Evolutionary conservation across 1,140 invertebrate species (phyloP).

Genomic region (Zaprionus lachaisei): DNA sequence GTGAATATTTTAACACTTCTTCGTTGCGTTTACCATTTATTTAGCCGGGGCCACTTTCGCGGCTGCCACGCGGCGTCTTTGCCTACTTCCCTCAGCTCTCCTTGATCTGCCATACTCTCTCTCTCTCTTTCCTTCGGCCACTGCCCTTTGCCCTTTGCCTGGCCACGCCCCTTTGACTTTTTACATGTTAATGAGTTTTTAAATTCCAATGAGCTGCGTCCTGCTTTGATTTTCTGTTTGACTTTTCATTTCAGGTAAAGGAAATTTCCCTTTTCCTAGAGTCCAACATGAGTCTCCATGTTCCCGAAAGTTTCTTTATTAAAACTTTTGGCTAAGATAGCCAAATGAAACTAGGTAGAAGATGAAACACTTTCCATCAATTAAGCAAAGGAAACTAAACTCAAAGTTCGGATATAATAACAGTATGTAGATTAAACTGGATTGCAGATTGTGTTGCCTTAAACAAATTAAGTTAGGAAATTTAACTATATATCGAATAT

Average conservation of each 20-base stretch:
- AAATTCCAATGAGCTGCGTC: conserved; percentile 1
- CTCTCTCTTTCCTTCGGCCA: neutral
- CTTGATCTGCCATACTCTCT: neutral
- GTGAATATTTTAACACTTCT: conserved; percentile 83
- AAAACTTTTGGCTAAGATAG: too few species aligned
- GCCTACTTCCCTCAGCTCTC: neutral
- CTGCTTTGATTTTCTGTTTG: neutral
- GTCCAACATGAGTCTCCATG: neutral
- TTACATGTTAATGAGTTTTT: conserved; percentile 61
- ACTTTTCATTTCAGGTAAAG: neutral
- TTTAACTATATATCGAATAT: too few species aligned
- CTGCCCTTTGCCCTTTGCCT: conserved; percentile 5
- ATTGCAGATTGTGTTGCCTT: too few species aligned
- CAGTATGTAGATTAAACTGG: too few species aligned
- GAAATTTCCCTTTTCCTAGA: neutral
- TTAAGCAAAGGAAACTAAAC: too few species aligned
- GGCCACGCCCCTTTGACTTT: conserved; percentile 13
- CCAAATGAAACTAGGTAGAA: too few species aligned
- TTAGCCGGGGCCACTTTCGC: conserved; percentile 61
- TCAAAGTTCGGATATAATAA: too few species aligned
- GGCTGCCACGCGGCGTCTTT: conserved; percentile 11
- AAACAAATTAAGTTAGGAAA: too few species aligned
- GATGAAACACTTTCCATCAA: too few species aligned
- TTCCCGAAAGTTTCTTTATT: neutral
- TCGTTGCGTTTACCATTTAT: conserved; percentile 79